Evolutionary conservation across 2,797 vertebrate genomes (phyloP), one percentile per base, ranked within the genome.

Genomic region (Cuculus canorus): DNA sequence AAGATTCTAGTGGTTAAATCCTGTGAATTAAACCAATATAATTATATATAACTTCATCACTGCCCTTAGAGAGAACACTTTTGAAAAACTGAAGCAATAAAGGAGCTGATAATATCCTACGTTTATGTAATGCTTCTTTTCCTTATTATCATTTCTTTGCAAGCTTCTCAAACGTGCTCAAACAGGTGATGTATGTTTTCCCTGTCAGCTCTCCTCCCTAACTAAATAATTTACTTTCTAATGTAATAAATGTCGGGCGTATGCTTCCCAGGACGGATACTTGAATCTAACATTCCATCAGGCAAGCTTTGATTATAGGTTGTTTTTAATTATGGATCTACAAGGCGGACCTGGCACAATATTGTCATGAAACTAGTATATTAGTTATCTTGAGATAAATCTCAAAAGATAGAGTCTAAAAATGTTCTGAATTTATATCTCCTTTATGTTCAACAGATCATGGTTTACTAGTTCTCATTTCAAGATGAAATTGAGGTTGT

Each of bases 281-380:
- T 68, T 66, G 64, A 86, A 95, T 95, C 93, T 95, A 64, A 61
- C 93, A 95, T 95, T 95, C 93, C 94, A 96, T 95, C 95, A 91
- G 64, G 45, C 68, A 63, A 80, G 57, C 72, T 86, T 57, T 95
- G 88, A 94, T 95, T 91, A 89, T 10, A 93, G 78, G 27, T 9
- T 0, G 69, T 90, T 88, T 90, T 32, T 2, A 89, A 95, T 84
- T 90, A 94, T 10, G 19, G 66, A 82, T 70, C 83, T 90, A 64
- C 81, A 53, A 82, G 45, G 83, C 4, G 0, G 75, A 77, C 45
- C 52, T 93, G 75, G 66, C 94, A 90, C 30, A 89, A 82, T 28
- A 53, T 39, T 64, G 52, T 60, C 83, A 87, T 1, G 11, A 92
- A 96, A 87, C 52, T 18, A 53, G 33, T 22, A 10, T 43, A 27